Conservation (phyloP, 2,797 vertebrate genomes). For the Pogoniulus pusillus region DNA sequence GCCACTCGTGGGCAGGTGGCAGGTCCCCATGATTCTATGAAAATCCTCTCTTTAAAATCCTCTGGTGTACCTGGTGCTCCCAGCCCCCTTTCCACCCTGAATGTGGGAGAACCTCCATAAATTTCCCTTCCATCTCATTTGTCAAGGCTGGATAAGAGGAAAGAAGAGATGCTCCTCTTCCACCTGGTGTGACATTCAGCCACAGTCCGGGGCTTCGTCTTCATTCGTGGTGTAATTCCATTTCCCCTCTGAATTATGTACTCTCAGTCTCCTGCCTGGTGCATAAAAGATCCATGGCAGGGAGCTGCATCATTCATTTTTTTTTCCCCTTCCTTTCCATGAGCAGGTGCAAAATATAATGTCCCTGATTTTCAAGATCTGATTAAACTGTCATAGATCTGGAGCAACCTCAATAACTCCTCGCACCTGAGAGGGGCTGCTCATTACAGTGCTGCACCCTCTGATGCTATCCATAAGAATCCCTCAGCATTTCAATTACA, state of each 20-base stretch:
- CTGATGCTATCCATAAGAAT: neutral
- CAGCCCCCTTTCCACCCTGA: neutral
- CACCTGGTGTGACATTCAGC: neutral
- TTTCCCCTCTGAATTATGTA: conserved; percentile 32
- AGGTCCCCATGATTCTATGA: neutral
- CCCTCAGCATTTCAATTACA: conserved; percentile 46
- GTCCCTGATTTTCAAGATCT: conserved; percentile 68
- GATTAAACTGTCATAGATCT: conserved; percentile 72
- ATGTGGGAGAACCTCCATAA: conserved; percentile 3
- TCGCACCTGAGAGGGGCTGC: neutral
- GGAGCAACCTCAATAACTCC: conserved; percentile 60
- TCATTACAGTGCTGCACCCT: conserved; percentile 12
- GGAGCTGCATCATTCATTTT: neutral
- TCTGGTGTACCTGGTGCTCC: neutral
- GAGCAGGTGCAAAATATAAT: conserved; percentile 70
- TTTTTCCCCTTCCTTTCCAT: conserved; percentile 10
- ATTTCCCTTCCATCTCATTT: neutral
- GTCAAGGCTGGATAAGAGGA: neutral
- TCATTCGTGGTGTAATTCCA: conserved; percentile 17
- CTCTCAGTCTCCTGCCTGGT: neutral
- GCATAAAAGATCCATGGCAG: conserved; percentile 25
- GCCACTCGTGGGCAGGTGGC: fast-evolving
- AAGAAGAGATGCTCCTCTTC: neutral
- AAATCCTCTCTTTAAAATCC: neutral
- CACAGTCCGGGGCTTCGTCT: neutral